Evolutionary conservation across 2,797 vertebrate species (phyloP).

Genomic region (Sorex maritimensis): DNA sequence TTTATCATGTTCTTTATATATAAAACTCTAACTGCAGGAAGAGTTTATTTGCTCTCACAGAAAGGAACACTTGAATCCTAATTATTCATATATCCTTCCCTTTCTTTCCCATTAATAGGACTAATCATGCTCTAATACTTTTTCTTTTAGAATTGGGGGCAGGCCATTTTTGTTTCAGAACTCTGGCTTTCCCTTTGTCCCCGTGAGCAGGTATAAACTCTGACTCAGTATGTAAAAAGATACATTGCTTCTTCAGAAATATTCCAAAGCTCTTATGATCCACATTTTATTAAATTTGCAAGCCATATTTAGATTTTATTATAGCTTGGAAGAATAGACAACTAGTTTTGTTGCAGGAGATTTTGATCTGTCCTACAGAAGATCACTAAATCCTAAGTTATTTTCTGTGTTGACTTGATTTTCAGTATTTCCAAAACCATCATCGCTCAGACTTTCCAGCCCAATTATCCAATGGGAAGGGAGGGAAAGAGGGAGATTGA

Average conservation of each 20-base stretch:
- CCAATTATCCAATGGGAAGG: constrained; percentile 68
- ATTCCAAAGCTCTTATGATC: background rate
- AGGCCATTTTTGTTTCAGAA: constrained; percentile 60
- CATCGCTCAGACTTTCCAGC: constrained; percentile 79
- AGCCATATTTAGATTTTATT: background rate
- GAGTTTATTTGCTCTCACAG: constrained; percentile 79
- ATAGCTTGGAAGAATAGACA: background rate
- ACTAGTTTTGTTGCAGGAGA: constrained; percentile 34
- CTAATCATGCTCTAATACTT: constrained; percentile 77
- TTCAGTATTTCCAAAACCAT: constrained; percentile 72
- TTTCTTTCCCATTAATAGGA: constrained; percentile 81
- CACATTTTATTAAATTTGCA: background rate
- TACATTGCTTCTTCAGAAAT: background rate
- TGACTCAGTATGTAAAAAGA: constrained; percentile 44
- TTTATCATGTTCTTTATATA: constrained; percentile 77
- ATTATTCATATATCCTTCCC: constrained; percentile 82
- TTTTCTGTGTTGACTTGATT: constrained; percentile 74
- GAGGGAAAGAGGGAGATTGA: constrained; percentile 61
- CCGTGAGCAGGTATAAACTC: constrained; percentile 35
- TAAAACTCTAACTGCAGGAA: constrained; percentile 77
- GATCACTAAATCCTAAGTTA: constrained; percentile 55
- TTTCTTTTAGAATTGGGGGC: constrained; percentile 50
- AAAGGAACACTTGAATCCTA: constrained; percentile 83
- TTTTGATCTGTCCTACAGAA: constrained; percentile 48
- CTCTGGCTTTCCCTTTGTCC: constrained; percentile 66